Base-by-base conservation (phyloP, 2,797 vertebrate species). In the Oreochromis mossambicus region DNA sequence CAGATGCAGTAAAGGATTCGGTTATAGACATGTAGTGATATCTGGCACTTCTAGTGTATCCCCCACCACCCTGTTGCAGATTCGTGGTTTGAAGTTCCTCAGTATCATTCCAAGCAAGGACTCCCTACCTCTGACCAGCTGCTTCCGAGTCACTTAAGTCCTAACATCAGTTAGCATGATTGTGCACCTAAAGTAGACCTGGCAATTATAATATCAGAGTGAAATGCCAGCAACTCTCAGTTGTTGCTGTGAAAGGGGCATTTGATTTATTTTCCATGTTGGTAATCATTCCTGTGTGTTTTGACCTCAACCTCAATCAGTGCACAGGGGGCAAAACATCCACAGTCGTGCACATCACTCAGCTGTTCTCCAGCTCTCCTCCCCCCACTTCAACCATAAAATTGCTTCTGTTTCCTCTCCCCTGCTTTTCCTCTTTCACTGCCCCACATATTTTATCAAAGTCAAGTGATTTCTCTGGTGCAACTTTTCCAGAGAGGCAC, bases 381-480 rank as follows among this genome's bases (percentile, higher is more conserved):
- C 84, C 83, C 77, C 7, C 81, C 89, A 88, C 85, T 86, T 85
- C 86, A 82, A 82, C 85, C 63, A 83, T 89, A 86, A 90, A 93
- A 94, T 91, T 91, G 89, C 89, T 89, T 90, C 89, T 88, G 78
- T 82, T 88, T 83, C 83, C 81, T 89, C 82, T 79, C 77, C 51
- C 78, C 61, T 82, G 82, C 26, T 55, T 79, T 58, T 82, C 56
- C 58, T 34, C 86, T 83, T 88, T 86, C 77, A 87, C 91, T 80
- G 50, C 81, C 88, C 87, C 88, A 92, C 85, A 93, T 94, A 91
- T 95, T 93, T 92, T 87, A 92, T 92, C 90, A 92, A 89, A 54
- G 83, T 89, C 83, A 81, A 73, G 83, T 81, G 63, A 82, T 92
- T 91, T 91, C 77, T 82, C 82, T 78, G 81, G 86, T 80, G 83